Evolutionary conservation across 2,888 invertebrate species (phyloP).

Genomic region (Drosophila borealis): DNA sequence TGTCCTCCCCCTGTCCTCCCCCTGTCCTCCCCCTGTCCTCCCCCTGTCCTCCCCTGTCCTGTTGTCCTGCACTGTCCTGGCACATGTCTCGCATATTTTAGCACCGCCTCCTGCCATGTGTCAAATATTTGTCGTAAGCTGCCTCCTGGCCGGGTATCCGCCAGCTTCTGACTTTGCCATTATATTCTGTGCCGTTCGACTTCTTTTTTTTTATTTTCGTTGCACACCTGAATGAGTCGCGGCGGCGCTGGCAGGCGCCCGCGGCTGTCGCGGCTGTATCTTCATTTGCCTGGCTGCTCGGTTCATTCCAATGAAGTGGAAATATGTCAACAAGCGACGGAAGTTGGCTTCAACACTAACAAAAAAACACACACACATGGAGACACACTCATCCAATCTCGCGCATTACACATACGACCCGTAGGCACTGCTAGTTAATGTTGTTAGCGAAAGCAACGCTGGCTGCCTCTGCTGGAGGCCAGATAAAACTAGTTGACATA

Average conservation of each 20-base stretch:
- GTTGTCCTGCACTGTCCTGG: conserved; percentile 26
- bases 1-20: neutral
- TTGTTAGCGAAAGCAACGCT: conserved; percentile 50
- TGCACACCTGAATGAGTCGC: conserved; percentile 63
- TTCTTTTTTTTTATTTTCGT: conserved; percentile 12
- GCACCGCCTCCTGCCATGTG: conserved; percentile 58
- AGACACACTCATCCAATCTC: conserved; percentile 18
- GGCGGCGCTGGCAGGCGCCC: conserved; percentile 35
- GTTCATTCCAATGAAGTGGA: conserved; percentile 78
- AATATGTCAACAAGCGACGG: conserved; percentile 79
- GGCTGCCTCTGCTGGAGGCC: conserved; percentile 57
- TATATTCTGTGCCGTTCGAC: conserved; percentile 28
- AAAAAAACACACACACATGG: conserved; percentile 34
- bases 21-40: neutral
- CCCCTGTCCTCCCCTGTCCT: neutral
- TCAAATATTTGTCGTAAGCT: conserved; percentile 75
- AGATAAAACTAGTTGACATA: conserved; percentile 78
- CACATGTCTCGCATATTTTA: conserved; percentile 75
- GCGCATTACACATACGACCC: conserved; percentile 62
- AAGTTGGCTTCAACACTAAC: conserved; percentile 68
- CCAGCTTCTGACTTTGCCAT: conserved; percentile 54
- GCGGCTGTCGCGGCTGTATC: conserved; percentile 68
- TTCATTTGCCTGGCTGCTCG: conserved; percentile 61
- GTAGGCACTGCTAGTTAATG: conserved; percentile 73
- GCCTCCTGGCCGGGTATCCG: conserved; percentile 47